Evolutionary conservation across 2,888 invertebrate species (phyloP), one percentile per base, ranked within the genome.

Genomic region (Tolmerus cingulatus): DNA sequence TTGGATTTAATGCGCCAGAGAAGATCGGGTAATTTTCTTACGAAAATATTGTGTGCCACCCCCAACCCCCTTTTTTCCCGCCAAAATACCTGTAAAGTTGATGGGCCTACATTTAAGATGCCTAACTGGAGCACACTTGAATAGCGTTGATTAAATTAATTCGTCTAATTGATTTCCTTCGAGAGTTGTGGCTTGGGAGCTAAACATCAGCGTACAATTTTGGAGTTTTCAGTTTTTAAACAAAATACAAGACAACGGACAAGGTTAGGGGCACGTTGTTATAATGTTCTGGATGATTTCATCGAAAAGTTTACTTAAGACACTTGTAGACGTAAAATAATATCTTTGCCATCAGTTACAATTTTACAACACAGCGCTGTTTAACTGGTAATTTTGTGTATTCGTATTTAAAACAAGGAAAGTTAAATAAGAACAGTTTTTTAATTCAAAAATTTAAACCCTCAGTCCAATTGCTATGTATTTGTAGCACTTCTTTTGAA

Each of bases 71-170:
- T n/a, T 46, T 55, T 34, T 34, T 34, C 55, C n/a, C 8, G 55
- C 66, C 5, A 23, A n/a, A 66, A 66, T 66, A 66, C 27, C 51
- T 27, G 40, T 23, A 16, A 23, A 4, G 4, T 79, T n/a, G 57
- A 57, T 57, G 57, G 23, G 23, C 46, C 4, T 30, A 5, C 19
- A 7, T 7, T 79, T 27, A 46, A 46, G 51, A 30, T 46, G 27
- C 27, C 66, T 66, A 66, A 66, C 23, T 79, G 30, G 23, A 79
- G 40, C 79, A 51, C 66, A 66, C 19, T 66, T 66, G 66, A 66
- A 66, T 66, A 9, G 66, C 51, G 46, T 51, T 79, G 79, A 79
- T 79, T 79, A 79, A 79, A 79, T 79, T 79, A 79, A 79, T 79
- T 51, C 16, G 3, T 51, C 27, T 79, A 51, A 79, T 79, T 79